Base-by-base conservation (phyloP, 1,140 invertebrate genomes). In the Eumaeus atala region DNA sequence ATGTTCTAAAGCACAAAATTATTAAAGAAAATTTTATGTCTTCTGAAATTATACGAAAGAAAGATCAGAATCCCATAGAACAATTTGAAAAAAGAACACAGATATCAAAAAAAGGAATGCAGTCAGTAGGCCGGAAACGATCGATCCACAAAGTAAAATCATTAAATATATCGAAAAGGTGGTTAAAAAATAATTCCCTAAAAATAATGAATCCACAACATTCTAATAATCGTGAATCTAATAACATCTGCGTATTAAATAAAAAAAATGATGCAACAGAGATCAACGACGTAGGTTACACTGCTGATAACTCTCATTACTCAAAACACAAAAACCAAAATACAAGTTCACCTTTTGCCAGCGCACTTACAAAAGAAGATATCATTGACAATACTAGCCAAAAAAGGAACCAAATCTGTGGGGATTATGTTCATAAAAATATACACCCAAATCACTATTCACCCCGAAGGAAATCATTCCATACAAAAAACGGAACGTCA, bases 131-230 rank as follows among this genome's bases (percentile, higher is more conserved):
- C 0, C 14, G 9, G 5, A 44, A 44, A 14, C 40, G 71, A 58
- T 66, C 59, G 18, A 48, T 81, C 16, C 83, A 86, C 52, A 86
- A 83, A 71, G 74, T 86, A 7, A 86, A 84, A 64, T 83, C 78
- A 3, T 67, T 83, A 40, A 84, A 86, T 65, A 76, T 84, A 58
- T 83, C 80, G 3, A 77, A 67, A 49, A 62, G 70, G 16, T 51
- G 80, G 12, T 51, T 66, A 40, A 78, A 65, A 50, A 66, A 52
- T 44, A 66, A 65, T 48, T 58, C 54, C 28, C 10, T 35, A 18
- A 42, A 49, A 37, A 48, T 55, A 9, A 28, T 21, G 10, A 33
- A 51, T 17, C 44, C 40, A 10, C 38, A 40, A 3, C 38, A 16
- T n/a, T 34, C 37, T n/a, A 35, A n/a, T n/a, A n/a, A n/a, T n/a